A percentile compares a stretch with the other conserved stretches of the same genome.
These are phyloP conservation scores for Speoplatyrhinus poulsoni DNA, from an alignment of 2,113 vertebrate species.

Conservation along the genomic window DNA sequence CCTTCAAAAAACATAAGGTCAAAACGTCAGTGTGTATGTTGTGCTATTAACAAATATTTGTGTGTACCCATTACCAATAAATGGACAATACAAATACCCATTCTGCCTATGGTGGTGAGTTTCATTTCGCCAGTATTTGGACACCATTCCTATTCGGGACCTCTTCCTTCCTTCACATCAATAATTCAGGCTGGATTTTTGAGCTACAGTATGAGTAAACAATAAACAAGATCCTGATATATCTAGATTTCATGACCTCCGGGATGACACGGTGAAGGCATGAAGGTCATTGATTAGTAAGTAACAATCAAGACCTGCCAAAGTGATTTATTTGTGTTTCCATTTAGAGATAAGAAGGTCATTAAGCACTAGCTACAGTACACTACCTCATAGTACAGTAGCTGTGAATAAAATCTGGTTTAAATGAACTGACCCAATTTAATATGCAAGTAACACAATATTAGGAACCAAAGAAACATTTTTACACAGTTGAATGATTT, in stretches of 20 bases:
- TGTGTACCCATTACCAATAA: neutral
- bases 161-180: slow-evolving; percentile 40
- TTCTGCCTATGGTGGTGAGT: slow-evolving; percentile 3
- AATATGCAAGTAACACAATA: too few relatives aligned
- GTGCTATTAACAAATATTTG: neutral
- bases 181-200: slow-evolving; percentile 62
- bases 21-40: neutral
- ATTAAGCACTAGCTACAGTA: neutral
- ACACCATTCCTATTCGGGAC: slow-evolving; percentile 28
- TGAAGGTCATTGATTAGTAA: slow-evolving; percentile 58
- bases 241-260: slow-evolving; percentile 60
- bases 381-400: too few relatives aligned
- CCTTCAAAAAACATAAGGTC: too few relatives aligned
- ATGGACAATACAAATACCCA: neutral
- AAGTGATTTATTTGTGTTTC: slow-evolving; percentile 32
- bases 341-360: slow-evolving; percentile 6
- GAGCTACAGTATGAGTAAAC: slow-evolving; percentile 54
- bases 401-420: too few relatives aligned
- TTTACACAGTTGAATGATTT: slow-evolving; percentile 11
- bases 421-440: too few relatives aligned
- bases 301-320: slow-evolving; percentile 45
- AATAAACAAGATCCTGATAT: slow-evolving; percentile 50
- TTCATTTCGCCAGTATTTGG: slow-evolving; percentile 1
- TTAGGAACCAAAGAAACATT: too few relatives aligned
- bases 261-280: slow-evolving; percentile 50